Evolutionary conservation across 2,797 vertebrate species (phyloP), one percentile per base, ranked within the genome.

Genomic region (Sciaenops ocellatus): DNA sequence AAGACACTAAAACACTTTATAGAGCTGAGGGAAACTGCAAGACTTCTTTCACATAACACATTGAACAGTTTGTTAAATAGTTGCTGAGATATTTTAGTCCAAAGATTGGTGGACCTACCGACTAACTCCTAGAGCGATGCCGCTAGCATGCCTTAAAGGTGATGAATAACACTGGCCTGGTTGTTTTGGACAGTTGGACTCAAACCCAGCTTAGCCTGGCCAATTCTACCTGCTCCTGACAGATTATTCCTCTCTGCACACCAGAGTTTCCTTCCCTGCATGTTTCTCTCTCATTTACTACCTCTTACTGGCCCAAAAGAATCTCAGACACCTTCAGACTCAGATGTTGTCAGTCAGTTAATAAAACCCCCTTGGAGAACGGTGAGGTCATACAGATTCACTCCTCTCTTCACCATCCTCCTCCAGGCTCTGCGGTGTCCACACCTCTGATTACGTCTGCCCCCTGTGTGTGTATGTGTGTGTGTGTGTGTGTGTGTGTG

Each of bases 341-440:
- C 60, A n/a, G 22, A 77, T 72, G 82, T 70, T 69, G 82, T 89
- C 67, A 64, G 80, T 51, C 2, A 13, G 73, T 87, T 86, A 76
- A 76, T 90, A 54, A 85, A 87, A 83, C 63, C 77, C 78, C 73
- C 76, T 38, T 54, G 80, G 42, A 62, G 69, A 61, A 73, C 9
- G 3, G 52, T 76, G 82, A 90, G 82, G 68, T 90, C 81, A 78
- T 54, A 28, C 44, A 28, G 76, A 86, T 76, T 69, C 77, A n/a
- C 67, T 81, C 70, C 74, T 65, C 80, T 84, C 84, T 26, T 73
- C 84, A 56, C 82, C 78, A 9, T 67, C 85, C 64, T 79, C 80
- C 90, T 86, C 64, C 85, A 38, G 86, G 85, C 78, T 73, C 57
- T 55, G 59, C 12, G 1, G 76, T 80, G 80, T 92, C 91, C 77